Percentiles rank a stretch among this genome's conserved stretches.
phyloP scores from a whole-genome alignment of 2,113 vertebrate genomes.

The Limnothrissa miodon region DNA sequence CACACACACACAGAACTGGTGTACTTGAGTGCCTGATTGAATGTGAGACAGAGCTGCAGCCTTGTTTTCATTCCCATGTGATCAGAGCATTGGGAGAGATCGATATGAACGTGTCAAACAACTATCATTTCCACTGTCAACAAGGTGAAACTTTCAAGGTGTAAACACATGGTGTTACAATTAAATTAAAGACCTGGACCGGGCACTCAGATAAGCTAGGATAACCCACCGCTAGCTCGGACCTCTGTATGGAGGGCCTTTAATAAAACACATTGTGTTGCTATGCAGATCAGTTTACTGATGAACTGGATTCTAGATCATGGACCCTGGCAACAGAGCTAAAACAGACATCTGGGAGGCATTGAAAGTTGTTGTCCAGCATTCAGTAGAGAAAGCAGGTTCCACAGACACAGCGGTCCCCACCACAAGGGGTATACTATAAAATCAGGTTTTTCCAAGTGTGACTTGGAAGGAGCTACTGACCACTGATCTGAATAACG shows the following conservation, averaged over 20 bases:
- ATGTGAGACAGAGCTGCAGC: conserved; percentile 4
- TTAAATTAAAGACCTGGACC: not conserved
- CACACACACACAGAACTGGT: not conserved
- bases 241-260: too few relatives aligned
- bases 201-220: not conserved
- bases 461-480: too few relatives aligned
- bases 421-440: too few relatives aligned
- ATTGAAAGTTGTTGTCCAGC: too few relatives aligned
- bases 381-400: too few relatives aligned
- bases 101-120: not conserved
- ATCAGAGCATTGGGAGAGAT: not conserved
- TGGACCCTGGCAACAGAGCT: too few relatives aligned
- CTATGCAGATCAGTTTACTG: too few relatives aligned
- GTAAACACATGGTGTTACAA: not conserved
- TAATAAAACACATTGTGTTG: too few relatives aligned
- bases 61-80: not conserved
- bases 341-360: too few relatives aligned
- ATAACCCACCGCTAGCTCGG: not conserved
- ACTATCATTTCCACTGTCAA: not conserved
- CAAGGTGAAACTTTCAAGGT: not conserved
- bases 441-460: too few relatives aligned
- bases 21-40: not conserved
- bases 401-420: not conserved
- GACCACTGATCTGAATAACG: too few relatives aligned
- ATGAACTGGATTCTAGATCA: too few relatives aligned